Percentiles rank a stretch among this genome's conserved stretches.
phyloP scores from a whole-genome alignment of 2,888 invertebrate species.

The Thera britannica region DNA sequence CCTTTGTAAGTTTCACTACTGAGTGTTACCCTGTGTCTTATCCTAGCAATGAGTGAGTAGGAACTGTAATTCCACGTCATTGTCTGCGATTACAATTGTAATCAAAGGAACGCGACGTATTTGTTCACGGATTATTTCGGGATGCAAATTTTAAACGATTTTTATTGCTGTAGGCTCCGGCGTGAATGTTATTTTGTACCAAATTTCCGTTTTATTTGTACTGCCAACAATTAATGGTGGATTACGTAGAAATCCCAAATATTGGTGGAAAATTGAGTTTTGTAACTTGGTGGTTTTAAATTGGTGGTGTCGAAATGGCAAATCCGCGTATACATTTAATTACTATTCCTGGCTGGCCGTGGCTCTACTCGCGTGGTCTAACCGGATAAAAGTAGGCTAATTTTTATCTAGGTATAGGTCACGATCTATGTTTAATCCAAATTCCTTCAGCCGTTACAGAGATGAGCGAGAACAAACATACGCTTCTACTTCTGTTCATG shows the following conservation, averaged over 20 bases:
- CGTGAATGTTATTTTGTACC: slow-evolving; percentile 26
- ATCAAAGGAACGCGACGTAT: slow-evolving; percentile 45
- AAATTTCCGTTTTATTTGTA: slow-evolving; percentile 14
- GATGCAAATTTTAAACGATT: slow-evolving; percentile 44
- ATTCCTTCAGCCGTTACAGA: too few species aligned
- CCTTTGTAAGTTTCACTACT: slow-evolving; percentile 18
- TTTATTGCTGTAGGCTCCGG: slow-evolving; percentile 36
- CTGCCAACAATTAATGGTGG: slow-evolving; percentile 9
- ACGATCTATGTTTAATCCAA: too few species aligned
- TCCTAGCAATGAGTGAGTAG: slow-evolving; percentile 36
- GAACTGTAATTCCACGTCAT: slow-evolving; percentile 43
- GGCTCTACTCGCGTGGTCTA: too few species aligned
- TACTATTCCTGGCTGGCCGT: too few species aligned
- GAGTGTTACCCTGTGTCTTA: slow-evolving; percentile 7
- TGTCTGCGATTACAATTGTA: slow-evolving; percentile 51
- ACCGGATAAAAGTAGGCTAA: too few species aligned
- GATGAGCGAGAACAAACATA: too few species aligned
- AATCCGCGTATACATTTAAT: too few species aligned
- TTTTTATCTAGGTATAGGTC: too few species aligned
- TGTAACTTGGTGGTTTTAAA: neutral
- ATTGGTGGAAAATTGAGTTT: neutral
- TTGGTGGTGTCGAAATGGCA: neutral
- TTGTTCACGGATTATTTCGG: slow-evolving; percentile 40
- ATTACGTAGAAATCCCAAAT: neutral
- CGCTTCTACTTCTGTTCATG: too few species aligned